Conservation (phyloP, 2,797 vertebrate genomes). For the Sebastes goodei region DNA sequence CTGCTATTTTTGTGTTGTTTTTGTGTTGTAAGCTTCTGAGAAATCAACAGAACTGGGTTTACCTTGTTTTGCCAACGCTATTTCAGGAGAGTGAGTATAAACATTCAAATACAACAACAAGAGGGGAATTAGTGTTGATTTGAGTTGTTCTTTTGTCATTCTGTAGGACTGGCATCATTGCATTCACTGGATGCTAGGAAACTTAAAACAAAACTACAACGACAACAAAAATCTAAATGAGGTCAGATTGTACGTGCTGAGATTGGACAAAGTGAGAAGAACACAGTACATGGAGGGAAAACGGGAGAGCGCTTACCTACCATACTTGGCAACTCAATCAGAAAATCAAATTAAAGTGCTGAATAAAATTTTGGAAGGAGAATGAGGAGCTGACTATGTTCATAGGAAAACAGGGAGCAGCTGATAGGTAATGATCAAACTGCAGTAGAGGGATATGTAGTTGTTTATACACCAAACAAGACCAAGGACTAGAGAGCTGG, state of each 20-base stretch:
- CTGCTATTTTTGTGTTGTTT: slow-evolving; percentile 51
- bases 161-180: background rate
- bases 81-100: slow-evolving; percentile 23
- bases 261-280: background rate
- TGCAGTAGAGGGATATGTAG: too few relatives aligned
- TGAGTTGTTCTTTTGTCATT: background rate
- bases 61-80: slow-evolving; percentile 26
- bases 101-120: background rate
- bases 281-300: background rate
- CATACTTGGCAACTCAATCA: background rate
- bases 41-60: slow-evolving; percentile 30
- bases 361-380: background rate
- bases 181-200: background rate
- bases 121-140: background rate
- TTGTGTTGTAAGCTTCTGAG: slow-evolving; percentile 21
- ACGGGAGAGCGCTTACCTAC: background rate
- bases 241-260: background rate
- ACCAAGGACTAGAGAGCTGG: background rate
- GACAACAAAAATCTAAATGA: background rate
- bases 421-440: too few relatives aligned
- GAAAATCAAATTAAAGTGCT: background rate
- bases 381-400: background rate
- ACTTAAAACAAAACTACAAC: background rate
- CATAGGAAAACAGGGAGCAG: background rate
- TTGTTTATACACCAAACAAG: background rate